Percentiles rank a stretch among this genome's conserved stretches.
phyloP scores from a whole-genome alignment of 2,888 invertebrate species.

The Coronaproctus castanopsis region DNA sequence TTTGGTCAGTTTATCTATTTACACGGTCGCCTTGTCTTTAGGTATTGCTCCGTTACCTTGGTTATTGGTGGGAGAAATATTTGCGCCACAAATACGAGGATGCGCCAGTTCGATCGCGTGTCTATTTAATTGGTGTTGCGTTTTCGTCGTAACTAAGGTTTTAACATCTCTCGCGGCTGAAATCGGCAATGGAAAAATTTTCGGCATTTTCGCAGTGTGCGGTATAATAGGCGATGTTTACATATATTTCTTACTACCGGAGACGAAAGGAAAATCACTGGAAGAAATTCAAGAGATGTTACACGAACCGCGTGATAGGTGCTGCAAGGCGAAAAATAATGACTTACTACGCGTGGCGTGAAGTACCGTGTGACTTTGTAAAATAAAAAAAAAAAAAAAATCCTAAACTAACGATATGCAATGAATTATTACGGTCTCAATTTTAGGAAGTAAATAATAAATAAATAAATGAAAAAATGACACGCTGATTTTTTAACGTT shows the following conservation, averaged over 20 bases:
- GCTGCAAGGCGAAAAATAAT: too few relatives aligned
- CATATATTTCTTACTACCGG: slow-evolving; percentile 16
- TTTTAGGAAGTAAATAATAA: too few relatives aligned
- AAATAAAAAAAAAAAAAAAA: too few relatives aligned
- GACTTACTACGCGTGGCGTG: too few relatives aligned
- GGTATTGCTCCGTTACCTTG: slow-evolving; percentile 77
- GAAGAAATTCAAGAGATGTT: slow-evolving; percentile 17
- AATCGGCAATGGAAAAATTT: slow-evolving; percentile 29
- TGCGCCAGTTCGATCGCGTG: slow-evolving; percentile 57
- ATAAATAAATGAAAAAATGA: too few relatives aligned
- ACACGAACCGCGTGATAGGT: too few relatives aligned
- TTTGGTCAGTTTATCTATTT: slow-evolving; percentile 47
- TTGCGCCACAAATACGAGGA: slow-evolving; percentile 56
- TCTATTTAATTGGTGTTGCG: slow-evolving; percentile 60
- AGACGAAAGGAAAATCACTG: slow-evolving; percentile 19
- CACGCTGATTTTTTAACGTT: too few relatives aligned
- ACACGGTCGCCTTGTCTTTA: slow-evolving; percentile 53
- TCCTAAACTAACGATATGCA: too few relatives aligned
- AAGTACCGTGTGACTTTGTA: too few relatives aligned
- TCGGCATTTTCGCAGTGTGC: slow-evolving; percentile 16
- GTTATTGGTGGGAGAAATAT: slow-evolving; percentile 66
- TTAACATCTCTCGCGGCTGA: slow-evolving; percentile 36
- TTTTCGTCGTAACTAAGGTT: slow-evolving; percentile 52
- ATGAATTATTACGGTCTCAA: too few relatives aligned
- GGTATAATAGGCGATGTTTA: slow-evolving; percentile 15